Base-by-base conservation (phyloP, 23 tunicate species). In the Oikopleura dioica region DNA sequence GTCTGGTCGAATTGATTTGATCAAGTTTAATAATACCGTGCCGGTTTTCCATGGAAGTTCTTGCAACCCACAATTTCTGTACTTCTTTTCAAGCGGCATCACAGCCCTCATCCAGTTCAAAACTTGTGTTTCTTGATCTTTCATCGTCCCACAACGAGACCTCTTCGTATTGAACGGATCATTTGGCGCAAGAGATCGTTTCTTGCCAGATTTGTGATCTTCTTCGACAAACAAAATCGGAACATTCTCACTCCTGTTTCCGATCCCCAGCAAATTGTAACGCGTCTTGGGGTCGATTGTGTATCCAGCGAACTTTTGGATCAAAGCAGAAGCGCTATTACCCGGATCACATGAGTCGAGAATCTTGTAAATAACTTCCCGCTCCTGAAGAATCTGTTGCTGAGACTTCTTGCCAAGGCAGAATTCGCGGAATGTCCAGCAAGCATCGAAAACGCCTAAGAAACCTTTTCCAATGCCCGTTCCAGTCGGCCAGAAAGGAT, bases 401-500 rank as follows among this genome's bases (percentile, higher is more conserved):
- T 2, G 30, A 63, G 28, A 4, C 30, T 24, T 23, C 30, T 63
- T 63, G 30, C 30, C 72, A 63, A 63, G 30, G 33, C 72, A 63
- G 5, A 63, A 2, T 63, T 63, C 33, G n/a, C 72, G 51, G 24
- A 79, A 36, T 85, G 84, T 81, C 99, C 99, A 94, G 0, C 69
- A 80, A 1, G 85, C 51, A 44, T 94, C 99, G 59, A 83, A 86
- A 32, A 85, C 95, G 35, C 88, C 95, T 0, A 94, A 37, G 81
- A 94, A 94, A 0, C 99, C 99, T 24, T 91, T 86, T 0, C 88
- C 95, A 76, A 85, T 82, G 0, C 99, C 99, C n/a, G 99, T 94
- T 2, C 99, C 99, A 80, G 79, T 83, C 30, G 99, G 99, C 99
- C 99, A 94, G 68, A 94, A 94, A n/a, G 99, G 99, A 83, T 86